Percentiles rank a stretch among this genome's conserved stretches.
phyloP scores from a whole-genome alignment of 2,797 vertebrate species.

The Poeciliopsis infans region DNA sequence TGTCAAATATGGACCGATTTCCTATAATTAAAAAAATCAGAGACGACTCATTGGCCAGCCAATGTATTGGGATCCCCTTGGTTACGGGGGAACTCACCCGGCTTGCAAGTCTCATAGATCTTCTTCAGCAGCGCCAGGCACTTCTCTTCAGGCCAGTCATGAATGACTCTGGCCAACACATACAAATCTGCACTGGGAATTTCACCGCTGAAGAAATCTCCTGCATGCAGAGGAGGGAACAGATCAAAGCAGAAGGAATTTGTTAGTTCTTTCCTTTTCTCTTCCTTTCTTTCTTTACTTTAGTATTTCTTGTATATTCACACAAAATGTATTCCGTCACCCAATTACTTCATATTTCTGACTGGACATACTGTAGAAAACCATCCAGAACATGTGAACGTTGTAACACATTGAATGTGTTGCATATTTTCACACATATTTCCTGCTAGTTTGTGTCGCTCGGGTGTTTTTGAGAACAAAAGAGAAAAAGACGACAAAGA shows the following conservation, averaged over 20 bases:
- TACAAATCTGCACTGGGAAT: conserved; percentile 78
- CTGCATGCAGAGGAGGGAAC: conserved; percentile 34
- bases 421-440: neutral
- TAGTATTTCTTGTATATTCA: neutral
- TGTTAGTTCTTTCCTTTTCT: neutral
- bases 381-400: neutral
- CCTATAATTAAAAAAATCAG: neutral
- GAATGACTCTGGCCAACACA: conserved; percentile 78
- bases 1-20: neutral
- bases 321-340: neutral
- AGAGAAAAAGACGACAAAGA: neutral
- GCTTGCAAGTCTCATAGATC: conserved; percentile 67
- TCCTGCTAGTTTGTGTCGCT: neutral
- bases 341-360: neutral
- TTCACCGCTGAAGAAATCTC: conserved; percentile 79
- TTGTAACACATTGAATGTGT: neutral
- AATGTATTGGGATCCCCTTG: neutral
- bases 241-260: neutral
- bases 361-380: neutral
- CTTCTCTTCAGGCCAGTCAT: conserved; percentile 82
- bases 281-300: neutral
- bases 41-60: neutral
- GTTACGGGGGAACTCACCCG: conserved; percentile 60
- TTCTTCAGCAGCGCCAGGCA: conserved; percentile 73
- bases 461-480: neutral